Base-by-base conservation (phyloP, 2,888 invertebrate genomes). In the Andrena haemorrhoa region DNA sequence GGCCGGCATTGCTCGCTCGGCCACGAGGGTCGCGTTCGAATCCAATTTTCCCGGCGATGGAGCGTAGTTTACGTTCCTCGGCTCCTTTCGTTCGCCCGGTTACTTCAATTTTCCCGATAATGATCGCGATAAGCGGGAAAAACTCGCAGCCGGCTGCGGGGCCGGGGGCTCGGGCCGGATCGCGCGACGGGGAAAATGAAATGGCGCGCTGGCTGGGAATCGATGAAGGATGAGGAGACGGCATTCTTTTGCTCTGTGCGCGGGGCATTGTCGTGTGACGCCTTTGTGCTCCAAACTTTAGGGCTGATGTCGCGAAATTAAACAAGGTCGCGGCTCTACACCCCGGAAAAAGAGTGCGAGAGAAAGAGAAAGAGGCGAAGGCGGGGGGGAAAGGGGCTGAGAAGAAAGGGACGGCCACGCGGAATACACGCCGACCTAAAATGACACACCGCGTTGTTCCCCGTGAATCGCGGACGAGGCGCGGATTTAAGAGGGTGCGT, bases 241-340 rank as follows among this genome's bases (percentile, higher is more conserved):
- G 74, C 60, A 68, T 75, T 75, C 68, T 75, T 60, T 75, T 33
- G 60, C 20, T 60, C 68, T 68, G 47, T 33, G 60, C 60, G 35
- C 51, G 60, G 26, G 16, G 41, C 75, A 61, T 77, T 66, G 77
- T 75, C 51, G 35, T 2, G 8, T 47, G 26, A 31, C 41, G 60
- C 77, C 26, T 77, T 75, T 66, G 75, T 77, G 31, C 31, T 2
- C n/a, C 23, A n/a, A 12, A 66, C 61, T 75, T 60, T 74, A 65
- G 23, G 49, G 60, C 35, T 35, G 75, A 51, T 66, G 77, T 51
- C 12, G 66, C 29, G 65, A 65, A 77, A 77, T 77, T 77, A 75
- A 77, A 77, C 76, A 75, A 66, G 75, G 75, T 77, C 75, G 77
- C 29, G 58, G 56, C 65, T 49, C 41, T 41, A n/a, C 56, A 41